Base-by-base conservation (phyloP, 2,797 vertebrate genomes). In the Schizothorax lantsangensis region DNA sequence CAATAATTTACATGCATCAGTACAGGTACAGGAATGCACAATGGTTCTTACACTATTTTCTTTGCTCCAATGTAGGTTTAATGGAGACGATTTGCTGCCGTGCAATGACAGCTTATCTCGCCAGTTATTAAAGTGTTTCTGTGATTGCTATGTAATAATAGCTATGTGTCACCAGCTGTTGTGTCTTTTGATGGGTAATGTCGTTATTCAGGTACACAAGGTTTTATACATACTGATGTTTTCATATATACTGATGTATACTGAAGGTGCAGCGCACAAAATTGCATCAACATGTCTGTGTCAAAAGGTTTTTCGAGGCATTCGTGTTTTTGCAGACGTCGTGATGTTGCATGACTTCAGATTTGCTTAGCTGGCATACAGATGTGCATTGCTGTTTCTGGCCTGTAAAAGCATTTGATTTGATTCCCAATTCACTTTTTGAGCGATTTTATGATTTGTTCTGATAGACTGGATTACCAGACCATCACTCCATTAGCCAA, bases 1-100 rank as follows among this genome's bases (percentile, higher is more conserved):
- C 77, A 79, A 86, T 77, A 68, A 86, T 88, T 87, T 59, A 84
- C 52, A 68, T 79, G 83, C 75, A 83, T 89, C 83, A 54, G 77
- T 69, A 73, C 49, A 71, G 8, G 26, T 45, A 10, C 6, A 73
- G 10, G 74, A 80, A 88, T 88, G 43, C 79, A 74, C 81, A 82
- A 88, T 81, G 23, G 40, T 36, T 84, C 45, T 79, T 47, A 49
- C 23, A 71, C 66, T 72, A 71, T 78, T 88, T 86, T 75, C 84
- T 88, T 75, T 68, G 81, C 78, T 77, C 78, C 64, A 59, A 79
- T 54, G 36, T 79, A 33, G 30, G 68, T 83, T 86, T 40, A 47
- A 71, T 43, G 45, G 11, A 79, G 47, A 43, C 4, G 45, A 68
- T 78, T 69, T 40, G 11, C 62, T 84, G 26, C 7, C 7, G 5